Evolutionary conservation across 2,113 vertebrate species (phyloP), one percentile per base, ranked within the genome.

Genomic region (Strix uralensis): DNA sequence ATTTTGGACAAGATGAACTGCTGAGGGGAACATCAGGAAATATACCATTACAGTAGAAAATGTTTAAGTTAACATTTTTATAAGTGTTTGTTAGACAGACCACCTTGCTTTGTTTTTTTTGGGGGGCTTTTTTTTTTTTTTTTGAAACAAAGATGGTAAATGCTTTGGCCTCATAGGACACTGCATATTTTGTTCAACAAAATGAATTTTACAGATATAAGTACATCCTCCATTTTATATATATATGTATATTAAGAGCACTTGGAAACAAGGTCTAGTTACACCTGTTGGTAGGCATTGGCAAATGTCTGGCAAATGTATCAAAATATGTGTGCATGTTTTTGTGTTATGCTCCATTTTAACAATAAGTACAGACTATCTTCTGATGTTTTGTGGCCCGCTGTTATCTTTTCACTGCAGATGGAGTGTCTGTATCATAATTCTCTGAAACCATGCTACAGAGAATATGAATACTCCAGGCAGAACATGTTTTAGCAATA

Each of bases 361-460:
- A 70, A 52, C 12, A 25, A 7, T 57, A 74, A 46, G 30, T 78
- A 73, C 51, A 70, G 34, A 30, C 18, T 81, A 7, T 62, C 27
- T 51, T 71, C 16, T 54, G 38, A 49, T 87, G 10, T 26, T 90
- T 94, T 57, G 36, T 66, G 19, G 14, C 15, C 34, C 44, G 13
- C 34, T 0, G 0, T 61, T 66, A 58, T 44, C 30, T 52, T 87
- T 66, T 81, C 32, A 49, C 14, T 74, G 57, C 47, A 46, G 34
- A 52, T 52, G 46, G 29, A 57, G 15, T 54, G 5, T 65, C 22
- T 91, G 23, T 84, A 30, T 51, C 29, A 18, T 70, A 82, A 71
- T 44, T 90, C 0, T 0, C 8, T 74, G 29, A 91, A 89, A 32
- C 6, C 9, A 47, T 58, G 14, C 52, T 71, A 8, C 5, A 7